Base-by-base conservation (phyloP, 2,888 invertebrate species). In the Pogonocherus hispidulus region DNA sequence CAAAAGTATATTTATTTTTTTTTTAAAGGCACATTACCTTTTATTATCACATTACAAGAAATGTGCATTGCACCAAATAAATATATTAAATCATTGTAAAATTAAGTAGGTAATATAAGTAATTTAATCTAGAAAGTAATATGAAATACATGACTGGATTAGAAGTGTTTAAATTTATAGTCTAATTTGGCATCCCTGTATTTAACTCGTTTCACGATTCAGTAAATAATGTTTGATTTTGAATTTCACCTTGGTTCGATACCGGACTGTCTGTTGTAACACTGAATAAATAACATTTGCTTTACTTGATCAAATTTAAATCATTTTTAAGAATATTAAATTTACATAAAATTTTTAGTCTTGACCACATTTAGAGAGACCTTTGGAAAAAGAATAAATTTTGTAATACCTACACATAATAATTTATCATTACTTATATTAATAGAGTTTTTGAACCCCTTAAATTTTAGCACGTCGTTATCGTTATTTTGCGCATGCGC, bases 21-120 rank as follows among this genome's bases (percentile, higher is more conserved):
- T 49, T 67, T 49, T 54, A 69, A 72, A 72, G 72, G 72, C 72
- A 72, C 72, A 67, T 67, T 60, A 67, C 67, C 72, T 69, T 70
- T 65, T 52, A 37, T 47, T 62, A 60, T 65, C 65, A 65, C 65
- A 63, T 59, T 66, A 63, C 63, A 60, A 60, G 67, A 68, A 69
- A 70, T 70, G 66, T 70, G 66, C 69, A 72, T 70, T 52, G 69
- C 69, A 65, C 65, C 47, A 62, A 70, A 72, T 72, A 72, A 66
- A 72, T 35, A 67, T 32, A 63, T 52, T 56, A 71, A 55, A 32
- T 66, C 57, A 57, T 51, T 69, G 35, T 54, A 49, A 64, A 55
- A 35, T 64, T 60, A 67, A 62, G 49, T n/a, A n/a, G n/a, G n/a
- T 63, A 63, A 32, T 35, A 62, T 37, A 49, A 60, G 56, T 16